Conservation (phyloP, 2,113 vertebrate species). For the Gallinago undulata region DNA sequence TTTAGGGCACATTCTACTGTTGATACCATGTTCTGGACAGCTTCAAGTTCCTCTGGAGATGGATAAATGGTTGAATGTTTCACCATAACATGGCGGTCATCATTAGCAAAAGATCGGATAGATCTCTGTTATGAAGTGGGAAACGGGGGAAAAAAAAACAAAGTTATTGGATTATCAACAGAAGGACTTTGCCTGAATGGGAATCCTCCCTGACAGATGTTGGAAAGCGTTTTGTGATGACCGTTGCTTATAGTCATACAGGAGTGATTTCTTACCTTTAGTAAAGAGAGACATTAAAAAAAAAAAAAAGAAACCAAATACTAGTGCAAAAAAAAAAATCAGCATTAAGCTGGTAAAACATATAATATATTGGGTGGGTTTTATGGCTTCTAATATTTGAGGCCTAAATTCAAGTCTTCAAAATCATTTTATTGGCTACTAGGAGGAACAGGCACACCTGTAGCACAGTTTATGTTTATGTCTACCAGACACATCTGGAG, state of each 20-base stretch:
- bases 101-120: slow-evolving; percentile 96
- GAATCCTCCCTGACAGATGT: neutral
- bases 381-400: neutral
- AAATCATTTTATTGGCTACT: neutral
- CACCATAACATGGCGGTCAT: slow-evolving; percentile 99
- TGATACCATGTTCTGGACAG: slow-evolving; percentile 96
- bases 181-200: neutral
- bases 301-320: neutral
- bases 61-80: slow-evolving; percentile 99
- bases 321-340: neutral
- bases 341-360: neutral
- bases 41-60: slow-evolving; percentile 94
- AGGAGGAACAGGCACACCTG: neutral
- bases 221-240: neutral
- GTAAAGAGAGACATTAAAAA: neutral
- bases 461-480: neutral
- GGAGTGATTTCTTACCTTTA: neutral
- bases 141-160: slow-evolving; percentile 4
- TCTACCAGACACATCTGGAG: neutral
- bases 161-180: neutral
- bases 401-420: neutral
- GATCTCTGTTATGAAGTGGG: slow-evolving; percentile 84
- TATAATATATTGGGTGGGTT: neutral
- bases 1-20: slow-evolving; percentile 97
- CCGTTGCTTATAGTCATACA: neutral